Percentiles rank a stretch among this genome's conserved stretches.
Conservation (phyloP, 1,140 invertebrate genomes). For the Apolygus lucorum region DNA sequence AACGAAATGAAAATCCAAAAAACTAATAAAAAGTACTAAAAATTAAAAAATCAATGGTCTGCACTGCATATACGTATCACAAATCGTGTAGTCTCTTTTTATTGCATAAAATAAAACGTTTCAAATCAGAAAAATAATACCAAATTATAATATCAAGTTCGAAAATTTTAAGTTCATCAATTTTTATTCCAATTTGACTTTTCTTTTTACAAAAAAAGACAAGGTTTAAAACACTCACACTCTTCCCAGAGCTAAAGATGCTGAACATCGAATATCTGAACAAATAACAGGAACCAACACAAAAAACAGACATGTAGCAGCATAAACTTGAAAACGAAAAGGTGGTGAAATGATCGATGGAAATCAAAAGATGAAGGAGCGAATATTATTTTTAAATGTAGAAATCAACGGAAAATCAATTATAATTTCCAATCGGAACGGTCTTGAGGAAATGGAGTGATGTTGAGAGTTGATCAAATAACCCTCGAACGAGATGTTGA, state of each 20-base stretch:
- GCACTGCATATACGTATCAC: no score
- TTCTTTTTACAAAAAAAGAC: not conserved
- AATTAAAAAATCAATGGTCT: slow-evolving; percentile 2
- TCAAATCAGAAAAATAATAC: no score
- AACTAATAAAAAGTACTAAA: no score
- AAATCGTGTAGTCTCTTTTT: no score
- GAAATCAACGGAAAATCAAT: not conserved
- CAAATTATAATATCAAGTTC: no score
- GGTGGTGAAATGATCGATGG: not conserved
- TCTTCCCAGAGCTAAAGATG: slow-evolving; percentile 12
- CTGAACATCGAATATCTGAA: slow-evolving; percentile 16
- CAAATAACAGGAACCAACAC: slow-evolving; percentile 16
- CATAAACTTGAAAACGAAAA: not conserved
- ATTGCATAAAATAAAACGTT: no score
- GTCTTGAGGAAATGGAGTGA: not conserved
- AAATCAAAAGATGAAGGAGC: not conserved
- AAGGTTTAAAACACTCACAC: slow-evolving; percentile 15
- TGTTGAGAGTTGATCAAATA: no score
- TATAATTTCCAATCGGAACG: no score
- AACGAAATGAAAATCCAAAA: no score
- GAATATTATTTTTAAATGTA: not conserved
- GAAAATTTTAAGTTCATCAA: no score
- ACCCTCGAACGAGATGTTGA: no score
- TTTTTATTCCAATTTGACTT: no score
- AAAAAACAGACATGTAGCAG: slow-evolving; percentile 15